Conservation (phyloP, 2,888 invertebrate species). For the Villa cingulata region DNA sequence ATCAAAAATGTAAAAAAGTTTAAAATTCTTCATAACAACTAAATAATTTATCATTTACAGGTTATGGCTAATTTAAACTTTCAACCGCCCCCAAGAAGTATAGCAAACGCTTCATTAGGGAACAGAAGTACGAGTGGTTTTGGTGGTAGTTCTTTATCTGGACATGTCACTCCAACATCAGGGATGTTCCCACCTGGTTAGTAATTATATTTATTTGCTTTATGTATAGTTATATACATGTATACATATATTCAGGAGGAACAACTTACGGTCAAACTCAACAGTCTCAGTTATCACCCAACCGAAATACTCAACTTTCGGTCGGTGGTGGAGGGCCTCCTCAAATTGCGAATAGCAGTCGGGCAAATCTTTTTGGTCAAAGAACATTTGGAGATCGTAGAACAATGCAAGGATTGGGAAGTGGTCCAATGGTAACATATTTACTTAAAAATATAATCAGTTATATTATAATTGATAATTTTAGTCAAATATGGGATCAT, state of each 20-base stretch:
- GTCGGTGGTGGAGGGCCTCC: slow-evolving; percentile 43
- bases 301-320: slow-evolving; percentile 41
- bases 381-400: slow-evolving; percentile 67
- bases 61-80: slow-evolving; percentile 91
- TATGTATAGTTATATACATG: not conserved
- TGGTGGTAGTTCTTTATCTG: slow-evolving; percentile 52
- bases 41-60: slow-evolving; percentile 32
- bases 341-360: slow-evolving; percentile 41
- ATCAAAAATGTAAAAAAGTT: no score
- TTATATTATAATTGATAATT: slow-evolving; percentile 7
- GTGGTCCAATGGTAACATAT: slow-evolving; percentile 36
- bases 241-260: slow-evolving; percentile 24
- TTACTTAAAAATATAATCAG: not conserved
- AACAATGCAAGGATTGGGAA: slow-evolving; percentile 40
- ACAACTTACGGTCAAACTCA: slow-evolving; percentile 39
- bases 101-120: slow-evolving; percentile 62
- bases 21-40: not conserved
- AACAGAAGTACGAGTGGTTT: slow-evolving; percentile 50
- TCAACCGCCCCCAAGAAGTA: slow-evolving; percentile 76
- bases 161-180: slow-evolving; percentile 62
- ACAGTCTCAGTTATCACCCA: slow-evolving; percentile 44
- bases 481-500: slow-evolving; percentile 49
- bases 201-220: slow-evolving; percentile 4
- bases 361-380: slow-evolving; percentile 61
- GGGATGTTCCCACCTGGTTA: slow-evolving; percentile 45